Base-by-base conservation (phyloP, 2,888 invertebrate genomes). In the Ophonus ardosiacus region DNA sequence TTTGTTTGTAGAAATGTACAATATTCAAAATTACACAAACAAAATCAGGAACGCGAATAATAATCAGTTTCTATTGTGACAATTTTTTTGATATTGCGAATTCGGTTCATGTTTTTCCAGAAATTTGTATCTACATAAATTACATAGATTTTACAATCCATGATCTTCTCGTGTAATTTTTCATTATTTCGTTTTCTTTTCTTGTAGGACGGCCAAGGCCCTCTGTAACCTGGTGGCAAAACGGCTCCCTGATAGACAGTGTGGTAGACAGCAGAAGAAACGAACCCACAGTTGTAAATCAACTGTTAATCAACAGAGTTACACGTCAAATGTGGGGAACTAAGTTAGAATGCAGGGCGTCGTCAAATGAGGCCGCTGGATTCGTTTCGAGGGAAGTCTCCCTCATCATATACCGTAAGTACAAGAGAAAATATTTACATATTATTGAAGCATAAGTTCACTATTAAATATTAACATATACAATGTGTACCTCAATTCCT, bases 171-270 rank as follows among this genome's bases (percentile, higher is more conserved):
- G 31, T 31, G 6, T 31, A 31, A 31, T 31, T 31, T 31, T 4
- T 5, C 31, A 31, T 5, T 31, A 31, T 31, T 31, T 31, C 31
- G 31, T 31, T 31, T 31, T 31, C 7, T 63, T 85, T 85, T 86
- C 40, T 88, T 91, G 6, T 89, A 97, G 97, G 97, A 85, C 95
- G 95, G 87, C 97, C 98, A 0, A 93, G 94, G 61, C 97, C 97
- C 31, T 93, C 94, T 87, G 95, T 97, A 10, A 95, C 95, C 15
- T 97, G 97, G 97, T 97, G 96, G 95, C 93, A 94, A 86, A 96
- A 96, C 85, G 94, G 94, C 31, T 93, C 95, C 85, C 93, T 96
- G 87, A 92, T 97, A 85, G 96, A 97, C 87, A 93, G 94, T 86
- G 94, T 94, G 61, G 95, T 95, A 80, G 96, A 96, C 88, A 94